phyloP scores from a whole-genome alignment of 2,797 vertebrate species.

The Enteromius trimaculatus region DNA sequence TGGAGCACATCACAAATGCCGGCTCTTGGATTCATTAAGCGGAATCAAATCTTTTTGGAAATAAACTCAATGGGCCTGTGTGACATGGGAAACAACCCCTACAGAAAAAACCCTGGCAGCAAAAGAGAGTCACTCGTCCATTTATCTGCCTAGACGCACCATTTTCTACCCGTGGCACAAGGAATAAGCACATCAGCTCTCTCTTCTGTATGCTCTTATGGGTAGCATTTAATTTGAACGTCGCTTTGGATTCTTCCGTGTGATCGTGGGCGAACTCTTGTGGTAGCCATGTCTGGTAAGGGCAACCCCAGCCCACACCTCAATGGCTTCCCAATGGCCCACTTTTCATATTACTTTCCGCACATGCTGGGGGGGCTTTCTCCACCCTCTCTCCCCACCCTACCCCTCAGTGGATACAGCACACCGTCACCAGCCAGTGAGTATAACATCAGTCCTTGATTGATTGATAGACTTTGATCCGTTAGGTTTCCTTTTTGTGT shows the following conservation, averaged over 20 bases:
- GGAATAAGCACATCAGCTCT: not conserved
- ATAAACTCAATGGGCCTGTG: not conserved
- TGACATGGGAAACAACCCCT: not conserved
- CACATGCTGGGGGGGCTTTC: slow-evolving; percentile 93
- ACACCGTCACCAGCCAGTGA: slow-evolving; percentile 96
- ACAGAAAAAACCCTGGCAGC: not conserved
- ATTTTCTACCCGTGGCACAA: not conserved
- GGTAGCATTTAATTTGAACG: slow-evolving; percentile 57
- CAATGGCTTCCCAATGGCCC: slow-evolving; percentile 90
- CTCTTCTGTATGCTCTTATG: slow-evolving; percentile 64
- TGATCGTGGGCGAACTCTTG: slow-evolving; percentile 59
- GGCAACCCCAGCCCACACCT: slow-evolving; percentile 91
- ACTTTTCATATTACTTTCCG: slow-evolving; percentile 96
- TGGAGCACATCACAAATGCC: not conserved
- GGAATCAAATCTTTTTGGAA: slow-evolving; percentile 14
- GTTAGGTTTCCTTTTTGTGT: not conserved
- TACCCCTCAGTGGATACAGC: slow-evolving; percentile 95
- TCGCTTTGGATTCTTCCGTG: slow-evolving; percentile 37
- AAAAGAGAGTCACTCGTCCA: slow-evolving; percentile 36
- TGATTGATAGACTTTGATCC: not conserved
- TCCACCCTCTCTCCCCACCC: slow-evolving; percentile 85
- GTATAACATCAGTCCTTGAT: slow-evolving; percentile 67
- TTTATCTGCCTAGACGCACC: slow-evolving; percentile 36
- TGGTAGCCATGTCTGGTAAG: slow-evolving; percentile 91
- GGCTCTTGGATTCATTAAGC: not conserved